These are phyloP conservation scores for Hoplostethus mediterraneus DNA, from an alignment of 2,797 vertebrate genomes.

Conservation along the genomic window DNA sequence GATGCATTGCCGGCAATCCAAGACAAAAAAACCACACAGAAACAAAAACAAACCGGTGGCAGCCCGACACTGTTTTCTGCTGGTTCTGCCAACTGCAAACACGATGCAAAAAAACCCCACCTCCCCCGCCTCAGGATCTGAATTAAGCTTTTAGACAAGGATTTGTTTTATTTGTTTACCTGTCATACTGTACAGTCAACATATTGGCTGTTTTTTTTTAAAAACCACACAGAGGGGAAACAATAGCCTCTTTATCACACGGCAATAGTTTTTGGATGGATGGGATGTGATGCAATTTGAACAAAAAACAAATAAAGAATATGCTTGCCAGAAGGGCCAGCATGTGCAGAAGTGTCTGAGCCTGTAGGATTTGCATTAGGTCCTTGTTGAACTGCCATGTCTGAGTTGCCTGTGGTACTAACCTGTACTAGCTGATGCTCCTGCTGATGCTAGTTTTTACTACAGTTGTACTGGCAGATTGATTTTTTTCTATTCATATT, in stretches of 20 bases:
- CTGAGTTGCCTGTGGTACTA: conserved; percentile 6
- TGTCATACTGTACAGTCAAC: conserved; percentile 22
- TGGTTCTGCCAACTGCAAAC: conserved; percentile 31
- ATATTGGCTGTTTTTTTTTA: conserved; percentile 28
- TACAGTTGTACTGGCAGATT: too few relatives aligned
- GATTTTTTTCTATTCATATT: too few relatives aligned
- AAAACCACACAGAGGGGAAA: conserved; percentile 30
- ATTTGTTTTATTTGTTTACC: conserved; percentile 44
- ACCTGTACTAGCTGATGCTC: too few relatives aligned
- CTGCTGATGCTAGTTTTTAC: too few relatives aligned
- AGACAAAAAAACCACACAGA: conserved; percentile 2
- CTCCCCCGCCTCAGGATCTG: conserved; percentile 17
- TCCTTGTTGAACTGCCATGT: background rate
- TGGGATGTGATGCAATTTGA: conserved; percentile 32
- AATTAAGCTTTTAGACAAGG: conserved; percentile 28
- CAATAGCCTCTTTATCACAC: conserved; percentile 24
- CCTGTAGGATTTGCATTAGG: background rate
- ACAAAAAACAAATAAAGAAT: conserved; percentile 6
- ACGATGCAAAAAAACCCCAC: conserved; percentile 28
- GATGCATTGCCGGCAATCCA: conserved; percentile 31
- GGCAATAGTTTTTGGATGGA: conserved; percentile 40
- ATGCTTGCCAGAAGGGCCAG: conserved; percentile 16
- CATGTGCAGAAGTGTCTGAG: conserved; percentile 31
- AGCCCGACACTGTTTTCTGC: conserved; percentile 4
- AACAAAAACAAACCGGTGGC: conserved; percentile 24